Percentiles rank a stretch among this genome's conserved stretches.
phyloP scores from a whole-genome alignment of 2,113 vertebrate genomes.

The Hystrix brachyura region DNA sequence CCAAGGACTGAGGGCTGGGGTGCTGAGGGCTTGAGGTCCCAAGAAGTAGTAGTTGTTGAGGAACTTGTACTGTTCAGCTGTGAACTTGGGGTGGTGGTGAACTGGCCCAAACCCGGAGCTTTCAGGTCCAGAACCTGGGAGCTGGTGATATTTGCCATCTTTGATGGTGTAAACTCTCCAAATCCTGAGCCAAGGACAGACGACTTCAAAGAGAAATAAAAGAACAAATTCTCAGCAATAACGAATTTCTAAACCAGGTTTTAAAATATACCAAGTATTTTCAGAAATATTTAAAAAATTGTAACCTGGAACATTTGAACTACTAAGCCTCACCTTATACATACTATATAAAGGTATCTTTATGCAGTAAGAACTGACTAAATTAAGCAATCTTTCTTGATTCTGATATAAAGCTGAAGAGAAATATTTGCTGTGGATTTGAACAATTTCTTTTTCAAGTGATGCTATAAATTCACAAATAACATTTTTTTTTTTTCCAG shows the following conservation, averaged over 20 bases:
- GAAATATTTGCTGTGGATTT: neutral
- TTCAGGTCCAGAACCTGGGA: constrained; percentile 93
- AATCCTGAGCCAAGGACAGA: constrained; percentile 95
- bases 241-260: neutral
- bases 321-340: neutral
- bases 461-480: neutral
- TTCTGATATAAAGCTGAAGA: neutral
- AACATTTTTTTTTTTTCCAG: neutral
- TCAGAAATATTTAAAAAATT: constrained; percentile 29
- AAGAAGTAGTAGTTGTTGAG: constrained; percentile 85
- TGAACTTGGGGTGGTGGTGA: constrained; percentile 86
- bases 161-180: constrained; percentile 92
- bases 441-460: neutral
- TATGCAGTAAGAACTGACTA: neutral
- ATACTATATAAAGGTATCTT: neutral
- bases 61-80: constrained; percentile 86
- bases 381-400: neutral
- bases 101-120: constrained; percentile 90
- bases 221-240: constrained; percentile 56
- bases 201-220: constrained; percentile 87
- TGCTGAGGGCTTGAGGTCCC: constrained; percentile 90
- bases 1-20: constrained; percentile 87
- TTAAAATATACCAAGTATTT: constrained; percentile 44
- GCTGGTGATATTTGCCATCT: constrained; percentile 88
- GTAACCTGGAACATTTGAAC: neutral